These are phyloP conservation scores for Camptogramma bilineatum DNA, from an alignment of 2,888 invertebrate species.

Conservation along the genomic window DNA sequence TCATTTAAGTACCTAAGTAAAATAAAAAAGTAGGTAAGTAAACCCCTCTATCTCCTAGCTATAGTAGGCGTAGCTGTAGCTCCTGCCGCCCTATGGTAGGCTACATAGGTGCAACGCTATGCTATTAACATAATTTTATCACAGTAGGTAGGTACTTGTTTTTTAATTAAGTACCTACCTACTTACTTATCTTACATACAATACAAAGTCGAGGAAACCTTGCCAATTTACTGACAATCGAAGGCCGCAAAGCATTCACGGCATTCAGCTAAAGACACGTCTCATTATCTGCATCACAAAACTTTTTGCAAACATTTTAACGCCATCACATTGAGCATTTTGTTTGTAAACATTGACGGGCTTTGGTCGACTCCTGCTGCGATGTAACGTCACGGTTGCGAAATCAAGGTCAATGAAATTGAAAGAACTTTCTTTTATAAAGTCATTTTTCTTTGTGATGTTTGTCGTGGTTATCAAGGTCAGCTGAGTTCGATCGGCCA, in stretches of 20 bases:
- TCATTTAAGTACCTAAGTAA: constrained; percentile 29
- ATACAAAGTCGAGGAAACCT: constrained; percentile 34
- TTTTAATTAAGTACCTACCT: background rate
- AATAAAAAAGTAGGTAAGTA: background rate
- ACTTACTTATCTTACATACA: background rate
- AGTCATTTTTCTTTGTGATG: constrained; percentile 52
- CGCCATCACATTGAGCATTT: constrained; percentile 43
- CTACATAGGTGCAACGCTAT: too few relatives aligned
- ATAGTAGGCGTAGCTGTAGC: too few relatives aligned
- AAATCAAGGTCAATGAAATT: constrained; percentile 73
- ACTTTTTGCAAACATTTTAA: constrained; percentile 35
- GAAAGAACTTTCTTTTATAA: constrained; percentile 70
- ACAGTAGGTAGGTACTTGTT: constrained; percentile 12
- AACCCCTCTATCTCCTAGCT: background rate
- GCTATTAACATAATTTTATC: too few relatives aligned
- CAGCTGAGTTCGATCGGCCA: constrained; percentile 45
- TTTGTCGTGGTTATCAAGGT: constrained; percentile 56
- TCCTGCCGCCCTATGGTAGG: background rate
- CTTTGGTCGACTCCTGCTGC: constrained; percentile 45
- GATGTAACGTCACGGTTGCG: constrained; percentile 61
- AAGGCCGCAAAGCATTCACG: constrained; percentile 35
- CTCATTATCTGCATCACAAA: constrained; percentile 25
- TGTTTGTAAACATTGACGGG: constrained; percentile 66
- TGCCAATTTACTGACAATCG: constrained; percentile 24
- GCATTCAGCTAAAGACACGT: constrained; percentile 34